phyloP scores from a whole-genome alignment of 2,797 vertebrate genomes.

The Siniperca obscura region DNA sequence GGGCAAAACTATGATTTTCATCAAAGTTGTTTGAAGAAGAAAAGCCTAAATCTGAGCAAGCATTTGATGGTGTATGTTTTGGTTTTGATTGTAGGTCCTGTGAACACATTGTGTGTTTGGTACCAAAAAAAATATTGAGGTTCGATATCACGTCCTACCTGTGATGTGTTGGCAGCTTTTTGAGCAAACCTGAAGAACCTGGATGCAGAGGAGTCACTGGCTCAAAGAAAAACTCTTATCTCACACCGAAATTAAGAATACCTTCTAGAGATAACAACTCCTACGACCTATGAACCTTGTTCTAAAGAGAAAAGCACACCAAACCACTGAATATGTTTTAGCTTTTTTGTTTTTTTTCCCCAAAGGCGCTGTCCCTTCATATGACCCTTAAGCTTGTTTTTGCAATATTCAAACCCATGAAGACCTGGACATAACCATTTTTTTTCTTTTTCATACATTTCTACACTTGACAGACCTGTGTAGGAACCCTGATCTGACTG shows the following conservation, averaged over 20 bases:
- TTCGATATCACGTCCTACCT: conserved; percentile 42
- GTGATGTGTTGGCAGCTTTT: conserved; percentile 49
- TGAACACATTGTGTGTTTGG: neutral
- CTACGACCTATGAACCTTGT: conserved; percentile 16
- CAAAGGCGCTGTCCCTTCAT: conserved; percentile 38
- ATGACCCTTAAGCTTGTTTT: conserved; percentile 2
- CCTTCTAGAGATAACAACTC: conserved; percentile 30
- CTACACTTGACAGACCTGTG: conserved; percentile 69
- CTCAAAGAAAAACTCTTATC: conserved; percentile 23
- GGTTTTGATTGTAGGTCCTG: neutral
- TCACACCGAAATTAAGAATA: conserved; percentile 50
- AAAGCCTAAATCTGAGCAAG: neutral
- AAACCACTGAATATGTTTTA: neutral
- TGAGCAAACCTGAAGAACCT: conserved; percentile 52
- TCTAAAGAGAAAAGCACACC: conserved; percentile 23
- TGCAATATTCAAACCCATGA: conserved; percentile 30
- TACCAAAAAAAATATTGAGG: neutral
- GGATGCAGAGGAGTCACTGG: conserved; percentile 21
- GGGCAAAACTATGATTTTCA: neutral
- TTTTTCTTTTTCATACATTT: conserved; percentile 37
- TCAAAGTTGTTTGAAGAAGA: too few species aligned
- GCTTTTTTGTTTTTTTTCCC: neutral
- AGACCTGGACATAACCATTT: conserved; percentile 30
- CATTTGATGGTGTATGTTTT: neutral
- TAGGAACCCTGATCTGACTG: conserved; percentile 69